Percentiles rank a stretch among this genome's conserved stretches.
phyloP scores from a whole-genome alignment of 2,888 invertebrate genomes.

The Drosophila borealis region DNA sequence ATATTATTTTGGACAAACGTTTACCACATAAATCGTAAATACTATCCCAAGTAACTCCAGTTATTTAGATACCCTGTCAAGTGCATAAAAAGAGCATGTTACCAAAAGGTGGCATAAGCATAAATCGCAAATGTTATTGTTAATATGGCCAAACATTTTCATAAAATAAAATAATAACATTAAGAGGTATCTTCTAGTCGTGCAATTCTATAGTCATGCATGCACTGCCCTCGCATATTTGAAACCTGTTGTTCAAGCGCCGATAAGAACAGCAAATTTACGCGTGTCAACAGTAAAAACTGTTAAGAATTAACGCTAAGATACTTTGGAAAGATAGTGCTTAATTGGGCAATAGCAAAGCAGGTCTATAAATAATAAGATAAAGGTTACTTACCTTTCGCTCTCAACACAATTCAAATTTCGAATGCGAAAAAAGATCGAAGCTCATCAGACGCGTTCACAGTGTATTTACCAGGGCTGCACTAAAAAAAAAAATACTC shows the following conservation, averaged over 20 bases:
- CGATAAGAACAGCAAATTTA: conserved; percentile 22
- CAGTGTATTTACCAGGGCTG: too few species aligned
- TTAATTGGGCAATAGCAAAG: background rate
- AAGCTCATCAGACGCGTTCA: background rate
- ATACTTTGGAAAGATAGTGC: conserved; percentile 3
- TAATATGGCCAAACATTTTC: too few species aligned
- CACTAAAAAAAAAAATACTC: too few species aligned
- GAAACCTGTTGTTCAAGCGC: background rate
- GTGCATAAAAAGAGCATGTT: too few species aligned
- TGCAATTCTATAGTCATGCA: background rate
- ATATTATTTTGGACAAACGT: too few species aligned
- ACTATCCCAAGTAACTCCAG: too few species aligned
- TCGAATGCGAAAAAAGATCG: background rate
- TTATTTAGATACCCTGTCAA: too few species aligned
- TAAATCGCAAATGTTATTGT: too few species aligned
- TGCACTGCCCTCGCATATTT: background rate
- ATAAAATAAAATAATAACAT: too few species aligned
- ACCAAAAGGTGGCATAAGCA: too few species aligned
- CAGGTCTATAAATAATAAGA: background rate
- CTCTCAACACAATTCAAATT: background rate
- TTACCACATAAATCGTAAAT: too few species aligned
- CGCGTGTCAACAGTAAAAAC: conserved; percentile 11
- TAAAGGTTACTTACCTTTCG: background rate
- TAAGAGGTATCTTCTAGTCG: conserved; percentile 19
- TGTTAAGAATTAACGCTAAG: conserved; percentile 23